Conservation (phyloP, 2,888 invertebrate species). For the Watsonalla binaria region DNA sequence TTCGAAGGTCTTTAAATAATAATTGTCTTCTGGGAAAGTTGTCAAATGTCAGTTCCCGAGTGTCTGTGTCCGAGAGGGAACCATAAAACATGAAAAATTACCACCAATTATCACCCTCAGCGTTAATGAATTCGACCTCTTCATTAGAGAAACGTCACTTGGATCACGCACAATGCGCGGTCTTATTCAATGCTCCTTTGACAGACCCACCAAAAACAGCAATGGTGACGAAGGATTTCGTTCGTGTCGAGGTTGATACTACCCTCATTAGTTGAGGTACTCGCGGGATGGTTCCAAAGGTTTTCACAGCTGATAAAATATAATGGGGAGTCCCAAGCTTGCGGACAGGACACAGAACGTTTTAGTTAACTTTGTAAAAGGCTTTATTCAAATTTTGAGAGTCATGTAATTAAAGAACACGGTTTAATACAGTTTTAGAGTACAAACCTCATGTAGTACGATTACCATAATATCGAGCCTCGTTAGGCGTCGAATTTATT, state of each 20-base stretch:
- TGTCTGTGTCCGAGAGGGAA: neutral
- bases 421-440: too few relatives aligned
- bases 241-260: neutral
- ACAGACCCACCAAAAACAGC: neutral
- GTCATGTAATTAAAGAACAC: too few relatives aligned
- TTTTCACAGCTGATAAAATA: neutral
- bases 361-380: neutral
- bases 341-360: neutral
- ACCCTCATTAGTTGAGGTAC: conserved; percentile 3
- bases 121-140: neutral
- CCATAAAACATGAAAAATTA: neutral
- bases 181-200: neutral
- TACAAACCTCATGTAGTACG: too few relatives aligned
- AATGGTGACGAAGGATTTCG: neutral
- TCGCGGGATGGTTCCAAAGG: neutral
- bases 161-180: neutral
- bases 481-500: too few relatives aligned
- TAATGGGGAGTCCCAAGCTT: neutral
- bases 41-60: neutral
- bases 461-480: too few relatives aligned
- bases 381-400: too few relatives aligned
- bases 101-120: neutral
- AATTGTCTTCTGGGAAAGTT: neutral
- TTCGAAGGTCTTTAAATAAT: neutral
- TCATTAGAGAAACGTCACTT: neutral